Conservation (phyloP, 2,888 invertebrate genomes). For the Rhagophthalmus giganteus region DNA sequence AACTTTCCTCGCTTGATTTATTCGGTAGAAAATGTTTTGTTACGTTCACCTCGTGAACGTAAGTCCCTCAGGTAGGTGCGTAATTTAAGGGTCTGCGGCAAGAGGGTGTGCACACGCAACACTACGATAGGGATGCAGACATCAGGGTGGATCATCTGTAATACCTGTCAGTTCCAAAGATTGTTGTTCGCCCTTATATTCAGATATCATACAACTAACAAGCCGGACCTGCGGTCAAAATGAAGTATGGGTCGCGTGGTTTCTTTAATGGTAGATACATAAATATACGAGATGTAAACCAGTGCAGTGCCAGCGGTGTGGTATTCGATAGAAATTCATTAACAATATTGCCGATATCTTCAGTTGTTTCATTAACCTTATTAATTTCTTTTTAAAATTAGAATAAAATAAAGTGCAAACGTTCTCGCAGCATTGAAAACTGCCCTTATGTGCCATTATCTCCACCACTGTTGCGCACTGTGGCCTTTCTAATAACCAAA, state of each 20-base stretch:
- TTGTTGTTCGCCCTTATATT: constrained; percentile 29
- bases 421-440: constrained; percentile 17
- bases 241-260: constrained; percentile 16
- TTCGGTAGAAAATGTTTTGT: constrained; percentile 6
- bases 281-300: neutral
- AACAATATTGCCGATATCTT: too few relatives aligned
- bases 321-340: constrained; percentile 1
- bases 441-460: constrained; percentile 9
- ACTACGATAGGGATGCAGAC: constrained; percentile 28
- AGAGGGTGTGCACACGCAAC: constrained; percentile 8
- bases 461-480: constrained; percentile 12
- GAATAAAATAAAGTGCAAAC: too few relatives aligned
- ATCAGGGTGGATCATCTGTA: constrained; percentile 33
- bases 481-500: constrained; percentile 15
- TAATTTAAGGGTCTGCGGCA: constrained; percentile 5
- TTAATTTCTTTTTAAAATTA: too few relatives aligned
- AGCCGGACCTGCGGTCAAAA: constrained; percentile 18
- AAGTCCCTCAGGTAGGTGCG: constrained; percentile 5
- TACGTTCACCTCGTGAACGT: neutral
- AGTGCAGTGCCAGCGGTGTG: too few relatives aligned
- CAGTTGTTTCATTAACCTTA: too few relatives aligned
- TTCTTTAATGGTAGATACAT: constrained; percentile 9
- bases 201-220: constrained; percentile 35
- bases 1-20: too few relatives aligned
- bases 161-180: constrained; percentile 36